These are phyloP conservation scores for Pitta sordida DNA, from an alignment of 2,113 vertebrate genomes.

Conservation along the genomic window DNA sequence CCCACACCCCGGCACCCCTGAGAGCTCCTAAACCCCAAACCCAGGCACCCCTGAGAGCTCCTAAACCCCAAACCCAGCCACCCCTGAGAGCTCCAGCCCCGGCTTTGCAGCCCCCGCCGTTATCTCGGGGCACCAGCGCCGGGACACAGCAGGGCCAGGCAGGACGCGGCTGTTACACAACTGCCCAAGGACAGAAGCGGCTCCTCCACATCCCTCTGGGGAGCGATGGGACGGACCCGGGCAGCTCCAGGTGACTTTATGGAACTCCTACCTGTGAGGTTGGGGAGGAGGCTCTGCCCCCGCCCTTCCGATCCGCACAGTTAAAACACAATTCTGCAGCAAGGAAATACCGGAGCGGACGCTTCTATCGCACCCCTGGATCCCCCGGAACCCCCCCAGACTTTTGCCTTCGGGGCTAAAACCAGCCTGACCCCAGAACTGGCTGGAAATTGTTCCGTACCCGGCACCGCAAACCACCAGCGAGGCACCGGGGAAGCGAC, in stretches of 20 bases:
- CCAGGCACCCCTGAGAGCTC: background rate
- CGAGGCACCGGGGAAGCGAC: no score
- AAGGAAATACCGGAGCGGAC: rapidly evolving
- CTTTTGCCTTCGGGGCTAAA: rapidly evolving
- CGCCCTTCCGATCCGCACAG: background rate
- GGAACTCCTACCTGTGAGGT: rapidly evolving
- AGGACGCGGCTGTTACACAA: background rate
- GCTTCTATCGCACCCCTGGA: rapidly evolving
- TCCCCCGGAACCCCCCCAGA: background rate
- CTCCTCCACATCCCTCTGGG: background rate
- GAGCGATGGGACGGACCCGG: rapidly evolving
- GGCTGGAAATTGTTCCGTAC: rapidly evolving
- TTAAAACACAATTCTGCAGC: rapidly evolving
- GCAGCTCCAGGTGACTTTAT: background rate
- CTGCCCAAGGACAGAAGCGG: rapidly evolving
- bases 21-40: background rate
- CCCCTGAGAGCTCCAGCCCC: background rate
- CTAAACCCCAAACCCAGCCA: background rate
- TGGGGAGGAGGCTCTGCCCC: background rate
- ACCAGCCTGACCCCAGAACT: rapidly evolving
- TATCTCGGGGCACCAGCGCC: background rate
- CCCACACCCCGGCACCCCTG: rapidly evolving
- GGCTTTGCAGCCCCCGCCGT: background rate
- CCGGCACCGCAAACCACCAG: rapidly evolving
- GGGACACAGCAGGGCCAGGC: background rate